Conservation (phyloP, 2,113 vertebrate genomes). For the Notiomystis cincta region DNA sequence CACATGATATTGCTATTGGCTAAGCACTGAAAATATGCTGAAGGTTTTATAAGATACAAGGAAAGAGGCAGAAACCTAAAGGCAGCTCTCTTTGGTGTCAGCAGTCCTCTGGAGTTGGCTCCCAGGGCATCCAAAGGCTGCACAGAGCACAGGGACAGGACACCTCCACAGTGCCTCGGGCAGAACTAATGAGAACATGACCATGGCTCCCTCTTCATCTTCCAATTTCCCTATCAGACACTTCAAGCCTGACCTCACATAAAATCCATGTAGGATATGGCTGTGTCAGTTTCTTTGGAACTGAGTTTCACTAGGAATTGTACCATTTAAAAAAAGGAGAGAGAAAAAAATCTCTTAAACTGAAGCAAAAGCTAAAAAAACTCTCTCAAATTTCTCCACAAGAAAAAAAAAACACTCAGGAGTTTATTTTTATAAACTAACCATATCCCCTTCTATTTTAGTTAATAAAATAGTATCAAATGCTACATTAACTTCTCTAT, state of each 20-base stretch:
- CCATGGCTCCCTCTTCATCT: not conserved
- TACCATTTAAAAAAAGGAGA: not conserved
- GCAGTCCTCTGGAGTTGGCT: not conserved
- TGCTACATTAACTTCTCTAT: not conserved
- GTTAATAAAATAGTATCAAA: not conserved
- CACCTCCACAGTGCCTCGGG: not conserved
- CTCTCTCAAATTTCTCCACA: not conserved
- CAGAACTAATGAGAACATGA: not conserved
- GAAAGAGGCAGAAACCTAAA: not conserved
- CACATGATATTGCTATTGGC: not conserved
- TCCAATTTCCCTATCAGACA: not conserved
- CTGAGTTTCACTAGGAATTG: not conserved
- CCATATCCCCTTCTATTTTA: not conserved
- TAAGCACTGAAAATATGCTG: not conserved
- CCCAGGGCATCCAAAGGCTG: not conserved
- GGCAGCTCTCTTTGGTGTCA: not conserved
- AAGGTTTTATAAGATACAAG: not conserved
- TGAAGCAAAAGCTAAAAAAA: not conserved
- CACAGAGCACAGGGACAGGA: fast-evolving
- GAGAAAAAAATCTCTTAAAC: not conserved
- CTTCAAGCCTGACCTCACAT: not conserved
- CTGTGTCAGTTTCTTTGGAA: not conserved
- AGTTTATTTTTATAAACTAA: not conserved
- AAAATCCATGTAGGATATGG: not conserved
- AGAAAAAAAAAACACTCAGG: not conserved